Evolutionary conservation across 2,113 vertebrate species (phyloP), one percentile per base, ranked within the genome.

Genomic region (Rhinoptilus africanus): DNA sequence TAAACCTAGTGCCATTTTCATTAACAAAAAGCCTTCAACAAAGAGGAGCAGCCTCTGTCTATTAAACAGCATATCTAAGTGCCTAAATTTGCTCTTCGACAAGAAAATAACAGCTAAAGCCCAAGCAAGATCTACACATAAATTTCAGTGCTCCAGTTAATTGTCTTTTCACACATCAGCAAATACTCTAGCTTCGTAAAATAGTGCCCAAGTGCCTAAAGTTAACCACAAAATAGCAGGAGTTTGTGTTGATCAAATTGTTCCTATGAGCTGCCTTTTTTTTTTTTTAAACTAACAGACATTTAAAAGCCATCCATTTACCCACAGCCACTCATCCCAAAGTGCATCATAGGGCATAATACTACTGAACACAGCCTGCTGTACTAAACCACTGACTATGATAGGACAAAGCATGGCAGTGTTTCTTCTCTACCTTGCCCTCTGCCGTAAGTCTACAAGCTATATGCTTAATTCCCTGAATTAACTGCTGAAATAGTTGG

Each of bases 341-440:
- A 78, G 48, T 1, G 1, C 24, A 56, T 11, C 0, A 0, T 3
- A 64, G 41, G 50, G 50, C 37, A 53, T 9, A 15, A n/a, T 34
- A 10, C 35, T 26, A 59, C 19, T 8, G 9, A 77, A 50, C 8
- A 27, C 22, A 85, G 28, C 13, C 54, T 45, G 8, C 47, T 71
- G 23, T 0, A 78, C 56, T 21, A 47, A 75, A 53, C 47, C 23
- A 68, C 30, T 30, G 14, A n/a, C n/a, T 68, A 13, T 1, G 5
- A 34, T 4, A 63, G 53, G 53, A 67, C 34, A 68, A 84, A 85
- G 21, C 48, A 48, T 0, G 0, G 13, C 5, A 60, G 2, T 8
- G 80, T 75, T 4, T 2, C 27, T n/a, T 8, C 9, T 15, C n/a
- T 30, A 45, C 22, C 4, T 11, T 48, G 14, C 24, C 15, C 41